A percentile compares a stretch with the other conserved stretches of the same genome.
Conservation (phyloP, 1,140 invertebrate species). For the Hycleus cichorii region DNA sequence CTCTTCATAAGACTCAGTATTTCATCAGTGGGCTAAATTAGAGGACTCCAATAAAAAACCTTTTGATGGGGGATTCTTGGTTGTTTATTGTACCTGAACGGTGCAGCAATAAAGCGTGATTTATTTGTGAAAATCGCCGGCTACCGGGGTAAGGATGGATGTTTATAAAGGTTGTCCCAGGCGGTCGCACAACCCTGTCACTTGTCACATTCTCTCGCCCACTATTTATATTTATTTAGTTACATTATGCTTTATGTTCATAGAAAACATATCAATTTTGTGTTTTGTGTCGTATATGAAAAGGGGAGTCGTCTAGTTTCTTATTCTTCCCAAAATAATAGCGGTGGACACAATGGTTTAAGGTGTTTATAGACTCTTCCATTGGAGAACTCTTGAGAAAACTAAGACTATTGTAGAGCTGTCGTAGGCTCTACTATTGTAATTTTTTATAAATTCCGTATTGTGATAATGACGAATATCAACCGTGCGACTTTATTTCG, state of each 20-base stretch:
- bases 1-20: too few relatives aligned
- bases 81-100: too few relatives aligned
- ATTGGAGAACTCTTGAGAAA: slow-evolving; percentile 15
- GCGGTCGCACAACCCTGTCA: slow-evolving; percentile 25
- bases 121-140: slow-evolving; percentile 21
- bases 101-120: slow-evolving; percentile 20
- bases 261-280: slow-evolving; percentile 25
- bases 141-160: slow-evolving; percentile 18
- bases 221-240: slow-evolving; percentile 31
- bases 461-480: too few relatives aligned
- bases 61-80: too few relatives aligned
- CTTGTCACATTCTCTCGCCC: slow-evolving; percentile 28
- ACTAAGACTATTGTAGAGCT: background rate
- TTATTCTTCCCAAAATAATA: slow-evolving; percentile 18
- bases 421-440: too few relatives aligned
- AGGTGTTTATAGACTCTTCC: slow-evolving; percentile 14
- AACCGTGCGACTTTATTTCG: too few relatives aligned
- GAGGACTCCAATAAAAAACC: too few relatives aligned
- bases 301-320: slow-evolving; percentile 4
- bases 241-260: slow-evolving; percentile 25
- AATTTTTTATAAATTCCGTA: too few relatives aligned
- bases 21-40: too few relatives aligned
- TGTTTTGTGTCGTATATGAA: too few relatives aligned
- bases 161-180: slow-evolving; percentile 19
- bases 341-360: slow-evolving; percentile 7